phyloP scores from a whole-genome alignment of 2,888 invertebrate species.

The Chrysotoxum bicinctum region DNA sequence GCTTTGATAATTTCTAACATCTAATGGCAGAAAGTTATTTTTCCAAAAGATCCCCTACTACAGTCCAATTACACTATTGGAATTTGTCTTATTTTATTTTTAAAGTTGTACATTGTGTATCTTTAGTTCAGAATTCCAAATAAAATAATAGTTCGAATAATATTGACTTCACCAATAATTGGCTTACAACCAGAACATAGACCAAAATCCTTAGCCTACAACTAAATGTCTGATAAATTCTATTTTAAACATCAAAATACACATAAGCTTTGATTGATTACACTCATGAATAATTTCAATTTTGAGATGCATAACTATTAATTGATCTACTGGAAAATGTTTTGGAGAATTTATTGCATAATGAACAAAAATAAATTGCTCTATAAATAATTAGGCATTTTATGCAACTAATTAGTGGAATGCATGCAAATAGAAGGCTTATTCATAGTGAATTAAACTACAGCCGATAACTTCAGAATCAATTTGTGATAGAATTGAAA shows the following conservation, averaged over 20 bases:
- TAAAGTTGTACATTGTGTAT: too few relatives aligned
- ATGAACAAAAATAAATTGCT: background rate
- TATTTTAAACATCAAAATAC: background rate
- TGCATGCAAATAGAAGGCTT: background rate
- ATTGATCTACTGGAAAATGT: background rate
- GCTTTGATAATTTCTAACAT: too few relatives aligned
- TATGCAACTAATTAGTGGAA: background rate
- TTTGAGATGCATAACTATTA: background rate
- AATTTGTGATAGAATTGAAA: background rate
- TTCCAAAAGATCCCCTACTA: too few relatives aligned
- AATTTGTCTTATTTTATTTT: too few relatives aligned
- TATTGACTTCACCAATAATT: too few relatives aligned
- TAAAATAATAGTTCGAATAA: too few relatives aligned
- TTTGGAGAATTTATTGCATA: background rate
- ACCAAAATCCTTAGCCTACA: too few relatives aligned
- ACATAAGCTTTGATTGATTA: background rate
- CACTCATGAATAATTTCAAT: background rate
- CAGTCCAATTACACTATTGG: too few relatives aligned
- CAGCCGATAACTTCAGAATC: background rate
- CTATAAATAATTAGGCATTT: background rate
- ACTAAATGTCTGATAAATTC: too few relatives aligned
- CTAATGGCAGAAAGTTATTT: too few relatives aligned
- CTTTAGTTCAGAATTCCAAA: too few relatives aligned
- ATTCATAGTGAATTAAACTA: background rate
- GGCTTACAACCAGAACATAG: too few relatives aligned